A percentile compares a stretch with the other conserved stretches of the same genome.
These are phyloP conservation scores for Melanotaenia boesemani DNA, from an alignment of 2,797 vertebrate species.

Conservation along the genomic window DNA sequence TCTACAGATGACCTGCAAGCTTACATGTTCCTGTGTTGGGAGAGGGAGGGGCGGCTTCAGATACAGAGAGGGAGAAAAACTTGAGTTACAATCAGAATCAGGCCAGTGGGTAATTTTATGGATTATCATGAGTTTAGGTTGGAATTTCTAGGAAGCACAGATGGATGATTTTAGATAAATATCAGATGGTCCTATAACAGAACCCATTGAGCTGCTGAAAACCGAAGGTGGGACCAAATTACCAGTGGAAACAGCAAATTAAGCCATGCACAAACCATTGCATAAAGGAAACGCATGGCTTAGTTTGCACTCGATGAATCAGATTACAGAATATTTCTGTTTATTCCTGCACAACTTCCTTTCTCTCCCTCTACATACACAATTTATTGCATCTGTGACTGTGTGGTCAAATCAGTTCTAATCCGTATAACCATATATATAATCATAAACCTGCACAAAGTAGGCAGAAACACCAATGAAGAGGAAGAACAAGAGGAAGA, in stretches of 20 bases:
- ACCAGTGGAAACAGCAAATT: constrained; percentile 11
- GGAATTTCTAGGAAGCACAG: constrained; percentile 21
- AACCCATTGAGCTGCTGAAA: constrained; percentile 6
- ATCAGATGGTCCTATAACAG: constrained; percentile 4
- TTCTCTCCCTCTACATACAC: constrained; percentile 75
- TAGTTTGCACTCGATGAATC: constrained; percentile 75
- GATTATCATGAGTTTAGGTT: constrained; percentile 16
- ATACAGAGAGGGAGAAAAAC: constrained; percentile 1
- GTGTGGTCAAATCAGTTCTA: constrained; percentile 72
- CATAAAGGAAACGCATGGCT: constrained; percentile 39
- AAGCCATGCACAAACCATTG: constrained; percentile 31
- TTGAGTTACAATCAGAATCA: constrained; percentile 1
- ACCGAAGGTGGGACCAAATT: constrained; percentile 12
- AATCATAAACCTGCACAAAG: constrained; percentile 65
- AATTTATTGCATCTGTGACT: constrained; percentile 75
- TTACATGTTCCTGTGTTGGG: constrained; percentile 55
- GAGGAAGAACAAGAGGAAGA: constrained; percentile 31
- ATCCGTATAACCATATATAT: constrained; percentile 67
- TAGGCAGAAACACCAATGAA: constrained; percentile 50
- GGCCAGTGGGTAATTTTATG: constrained; percentile 29
- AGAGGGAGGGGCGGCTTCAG: constrained; percentile 18
- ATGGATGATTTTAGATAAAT: constrained; percentile 15
- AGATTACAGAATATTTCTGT: constrained; percentile 74
- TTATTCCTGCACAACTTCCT: constrained; percentile 49
- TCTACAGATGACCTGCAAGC: constrained; percentile 76